Evolutionary conservation across 2,888 invertebrate species (phyloP).

Genomic region (Drosophila recens): DNA sequence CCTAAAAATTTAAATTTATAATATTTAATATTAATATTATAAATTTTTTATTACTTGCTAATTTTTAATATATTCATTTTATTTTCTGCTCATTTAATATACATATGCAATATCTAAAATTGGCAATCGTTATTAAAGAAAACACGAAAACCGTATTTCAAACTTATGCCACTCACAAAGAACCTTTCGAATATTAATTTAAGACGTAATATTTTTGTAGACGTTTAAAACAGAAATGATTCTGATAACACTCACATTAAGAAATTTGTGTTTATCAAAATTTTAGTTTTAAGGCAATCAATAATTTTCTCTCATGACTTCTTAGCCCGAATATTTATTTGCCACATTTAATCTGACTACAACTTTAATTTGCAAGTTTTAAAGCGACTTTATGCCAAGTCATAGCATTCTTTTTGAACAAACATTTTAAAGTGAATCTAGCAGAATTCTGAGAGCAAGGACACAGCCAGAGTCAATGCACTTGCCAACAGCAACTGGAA

Average conservation of each 20-base stretch:
- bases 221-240: not conserved
- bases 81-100: no score
- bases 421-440: not conserved
- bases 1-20: no score
- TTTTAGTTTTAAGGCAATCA: not conserved
- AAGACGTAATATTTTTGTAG: not conserved
- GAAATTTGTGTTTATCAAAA: not conserved
- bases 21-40: no score
- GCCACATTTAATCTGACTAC: not conserved
- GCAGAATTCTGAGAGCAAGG: constrained; percentile 19
- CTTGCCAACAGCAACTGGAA: constrained; percentile 27
- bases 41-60: no score
- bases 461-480: constrained; percentile 48
- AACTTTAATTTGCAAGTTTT: not conserved
- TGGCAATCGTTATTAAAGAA: no score
- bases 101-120: no score
- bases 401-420: constrained; percentile 57
- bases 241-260: not conserved
- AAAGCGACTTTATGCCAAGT: constrained; percentile 15
- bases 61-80: no score
- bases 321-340: not conserved
- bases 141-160: no score
- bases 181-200: no score
- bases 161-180: no score
- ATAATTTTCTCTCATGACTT: not conserved